These are phyloP conservation scores for Hymenochirus boettgeri DNA, from an alignment of 2,113 vertebrate species.

Conservation along the genomic window DNA sequence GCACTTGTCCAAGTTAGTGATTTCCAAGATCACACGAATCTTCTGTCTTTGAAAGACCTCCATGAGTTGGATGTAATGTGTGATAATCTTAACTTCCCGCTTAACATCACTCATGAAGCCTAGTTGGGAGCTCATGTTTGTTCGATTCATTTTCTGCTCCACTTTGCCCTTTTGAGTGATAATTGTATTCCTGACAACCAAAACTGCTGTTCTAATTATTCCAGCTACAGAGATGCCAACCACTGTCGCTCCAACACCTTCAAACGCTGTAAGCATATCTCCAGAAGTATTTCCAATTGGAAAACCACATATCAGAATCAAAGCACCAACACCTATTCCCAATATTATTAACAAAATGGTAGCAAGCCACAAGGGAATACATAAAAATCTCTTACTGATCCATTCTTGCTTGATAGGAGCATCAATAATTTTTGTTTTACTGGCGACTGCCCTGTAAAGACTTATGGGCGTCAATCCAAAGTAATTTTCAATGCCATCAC, in stretches of 20 bases:
- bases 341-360: slow-evolving; percentile 44
- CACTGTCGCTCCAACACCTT: slow-evolving; percentile 55
- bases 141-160: slow-evolving; percentile 61
- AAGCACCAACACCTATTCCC: slow-evolving; percentile 43
- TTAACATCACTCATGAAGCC: slow-evolving; percentile 76
- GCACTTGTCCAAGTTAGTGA: slow-evolving; percentile 70
- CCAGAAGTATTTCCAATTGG: slow-evolving; percentile 32
- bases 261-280: slow-evolving; percentile 32
- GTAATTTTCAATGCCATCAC: slow-evolving; percentile 57
- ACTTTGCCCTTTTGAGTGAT: slow-evolving; percentile 60
- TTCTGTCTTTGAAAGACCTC: slow-evolving; percentile 67
- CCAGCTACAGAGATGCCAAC: slow-evolving; percentile 62
- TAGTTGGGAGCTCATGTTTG: slow-evolving; percentile 61
- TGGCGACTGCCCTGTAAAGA: slow-evolving; percentile 57
- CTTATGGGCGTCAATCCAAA: slow-evolving; percentile 63
- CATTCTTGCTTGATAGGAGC: slow-evolving; percentile 46
- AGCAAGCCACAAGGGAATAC: slow-evolving; percentile 63
- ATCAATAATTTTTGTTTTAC: slow-evolving; percentile 48
- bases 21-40: slow-evolving; percentile 68
- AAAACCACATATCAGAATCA: slow-evolving; percentile 47
- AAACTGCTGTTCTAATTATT: slow-evolving; percentile 44
- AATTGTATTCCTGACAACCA: slow-evolving; percentile 61
- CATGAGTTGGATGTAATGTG: slow-evolving; percentile 69
- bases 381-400: slow-evolving; percentile 62
- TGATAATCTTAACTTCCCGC: slow-evolving; percentile 66